phyloP scores from a whole-genome alignment of 2,888 invertebrate species.

The Mythimna vitellina region DNA sequence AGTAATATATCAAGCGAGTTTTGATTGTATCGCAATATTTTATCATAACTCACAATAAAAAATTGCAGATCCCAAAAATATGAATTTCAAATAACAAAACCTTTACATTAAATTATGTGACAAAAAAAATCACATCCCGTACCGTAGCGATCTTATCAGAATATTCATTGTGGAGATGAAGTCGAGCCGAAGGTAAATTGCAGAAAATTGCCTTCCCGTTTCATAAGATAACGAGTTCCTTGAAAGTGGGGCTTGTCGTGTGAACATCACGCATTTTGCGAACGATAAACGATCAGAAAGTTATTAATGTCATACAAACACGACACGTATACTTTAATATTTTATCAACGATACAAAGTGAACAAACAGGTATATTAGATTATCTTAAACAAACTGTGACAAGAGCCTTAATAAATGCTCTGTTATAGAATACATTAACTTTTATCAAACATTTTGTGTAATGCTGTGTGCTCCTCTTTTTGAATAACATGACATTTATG shows the following conservation, averaged over 20 bases:
- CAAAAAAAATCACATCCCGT: conserved; percentile 44
- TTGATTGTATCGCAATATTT: neutral
- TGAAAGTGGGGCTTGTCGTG: conserved; percentile 64
- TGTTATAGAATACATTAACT: conserved; percentile 36
- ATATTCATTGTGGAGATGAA: conserved; percentile 69
- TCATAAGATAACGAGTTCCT: conserved; percentile 72
- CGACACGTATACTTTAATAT: conserved; percentile 50
- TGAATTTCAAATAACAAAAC: neutral
- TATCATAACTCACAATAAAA: too few species aligned
- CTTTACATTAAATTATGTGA: conserved; percentile 1
- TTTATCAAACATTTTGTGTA: conserved; percentile 9
- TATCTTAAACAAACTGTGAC: conserved; percentile 53
- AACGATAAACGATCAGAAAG: conserved; percentile 63
- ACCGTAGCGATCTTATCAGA: conserved; percentile 49
- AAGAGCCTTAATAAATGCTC: conserved; percentile 32
- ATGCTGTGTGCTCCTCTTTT: conserved; percentile 8
- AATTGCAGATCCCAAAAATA: neutral
- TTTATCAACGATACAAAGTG: conserved; percentile 49
- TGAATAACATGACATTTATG: conserved; percentile 2
- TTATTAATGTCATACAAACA: conserved; percentile 54
- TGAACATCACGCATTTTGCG: conserved; percentile 61
- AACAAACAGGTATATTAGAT: conserved; percentile 50
- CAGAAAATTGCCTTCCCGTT: conserved; percentile 77
- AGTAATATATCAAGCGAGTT: neutral
- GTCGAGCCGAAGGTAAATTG: conserved; percentile 73